A percentile compares a stretch with the other conserved stretches of the same genome.
Conservation (phyloP, 2,888 invertebrate genomes). For the Xestoiulus laeticollis region DNA sequence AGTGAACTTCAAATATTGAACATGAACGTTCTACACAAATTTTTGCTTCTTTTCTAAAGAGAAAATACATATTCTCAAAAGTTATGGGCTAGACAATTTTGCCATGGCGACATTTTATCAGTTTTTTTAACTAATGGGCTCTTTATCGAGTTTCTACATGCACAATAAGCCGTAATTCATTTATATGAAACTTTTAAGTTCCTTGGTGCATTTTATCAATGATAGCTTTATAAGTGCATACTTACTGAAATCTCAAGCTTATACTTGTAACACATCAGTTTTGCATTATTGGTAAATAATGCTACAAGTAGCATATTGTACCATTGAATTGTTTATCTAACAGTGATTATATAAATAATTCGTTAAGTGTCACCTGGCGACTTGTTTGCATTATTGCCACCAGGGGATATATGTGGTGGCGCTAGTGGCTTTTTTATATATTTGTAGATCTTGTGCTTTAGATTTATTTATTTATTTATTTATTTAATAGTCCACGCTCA, state of each 20-base stretch:
- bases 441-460: no score
- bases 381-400: no score
- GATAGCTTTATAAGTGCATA: neutral
- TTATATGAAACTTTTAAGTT: neutral
- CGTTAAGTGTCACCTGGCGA: no score
- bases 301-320: no score
- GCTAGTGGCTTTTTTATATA: no score
- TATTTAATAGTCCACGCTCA: no score
- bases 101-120: neutral
- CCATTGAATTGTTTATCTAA: neutral
- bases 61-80: neutral
- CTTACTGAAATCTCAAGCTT: neutral
- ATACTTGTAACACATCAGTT: neutral
- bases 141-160: slow-evolving; percentile 9
- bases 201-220: neutral
- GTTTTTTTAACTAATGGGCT: neutral
- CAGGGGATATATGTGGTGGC: no score
- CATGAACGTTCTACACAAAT: neutral
- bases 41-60: neutral
- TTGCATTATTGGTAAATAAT: neutral
- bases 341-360: no score
- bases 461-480: no score
- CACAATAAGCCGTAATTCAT: neutral
- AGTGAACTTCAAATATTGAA: slow-evolving; percentile 9
- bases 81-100: neutral